Base-by-base conservation (phyloP, 1,140 invertebrate genomes). In the Dendroctonus ponderosae region DNA sequence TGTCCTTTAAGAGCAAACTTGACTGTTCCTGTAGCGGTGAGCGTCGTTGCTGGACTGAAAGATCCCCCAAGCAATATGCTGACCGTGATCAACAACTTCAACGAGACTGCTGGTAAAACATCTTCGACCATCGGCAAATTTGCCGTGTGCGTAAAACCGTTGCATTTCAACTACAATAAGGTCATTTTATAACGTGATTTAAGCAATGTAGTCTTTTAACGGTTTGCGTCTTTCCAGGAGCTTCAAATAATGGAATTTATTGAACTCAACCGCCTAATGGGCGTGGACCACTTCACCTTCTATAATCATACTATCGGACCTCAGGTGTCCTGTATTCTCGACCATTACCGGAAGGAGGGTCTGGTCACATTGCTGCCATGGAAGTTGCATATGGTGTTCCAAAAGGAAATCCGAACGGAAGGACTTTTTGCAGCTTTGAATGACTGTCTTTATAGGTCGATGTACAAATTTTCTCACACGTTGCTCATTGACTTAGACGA, bases 141-240 rank as follows among this genome's bases (percentile, higher is more conserved):
- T 37, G 93, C 89, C 4, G 87, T 97, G n/a, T 98, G 96, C 78
- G 90, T 97, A 8, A 96, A 97, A 72, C 94, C 96, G 0, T 83
- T 98, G 43, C 94, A 97, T 79, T 96, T 91, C 75, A 85, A 90
- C 68, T 97, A 95, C 79, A 89, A 94, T 75, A 84, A 86, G 72
- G 86, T 87, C 78, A 75, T 77, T 39, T 40, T n/a, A 11, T 39
- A 11, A 56, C 4, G 26, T 8, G 26, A 14, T 12, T 12, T 46
- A 46, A 46, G 4, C 12, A 46, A 11, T 11, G 9, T 12, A 46
- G 44, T 12, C 9, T 46, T 12, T 46, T 46, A 46, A 14, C 12
- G 4, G 44, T 12, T 12, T 11, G 12, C 4, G 1, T 11, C 12
- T 69, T 77, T 78, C 7, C 77, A 91, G 82, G 85, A 87, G 9